phyloP scores from a whole-genome alignment of 2,113 vertebrate genomes.

The Hypomesus transpacificus region DNA sequence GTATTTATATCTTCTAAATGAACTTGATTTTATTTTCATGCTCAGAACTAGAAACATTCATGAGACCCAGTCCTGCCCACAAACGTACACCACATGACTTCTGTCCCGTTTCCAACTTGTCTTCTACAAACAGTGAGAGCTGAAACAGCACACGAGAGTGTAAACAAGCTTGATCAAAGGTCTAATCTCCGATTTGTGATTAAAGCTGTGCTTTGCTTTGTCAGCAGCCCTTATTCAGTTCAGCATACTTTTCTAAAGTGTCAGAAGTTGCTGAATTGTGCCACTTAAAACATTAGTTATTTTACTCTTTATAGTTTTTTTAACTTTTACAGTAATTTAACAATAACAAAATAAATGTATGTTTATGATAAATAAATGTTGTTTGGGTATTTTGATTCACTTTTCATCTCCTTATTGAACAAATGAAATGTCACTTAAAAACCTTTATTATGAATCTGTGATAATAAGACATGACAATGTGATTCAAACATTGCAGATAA shows the following conservation, averaged over 20 bases:
- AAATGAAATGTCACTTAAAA: too few species aligned
- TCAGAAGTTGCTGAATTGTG: slow-evolving; percentile 32
- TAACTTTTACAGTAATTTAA: slow-evolving; percentile 43
- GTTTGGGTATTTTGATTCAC: slow-evolving; percentile 17
- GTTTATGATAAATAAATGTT: slow-evolving; percentile 46
- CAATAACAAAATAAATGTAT: slow-evolving; percentile 49
- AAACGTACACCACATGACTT: background rate
- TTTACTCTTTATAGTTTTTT: background rate
- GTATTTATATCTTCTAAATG: slow-evolving; percentile 52
- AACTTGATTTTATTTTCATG: slow-evolving; percentile 40
- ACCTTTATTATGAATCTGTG: too few species aligned
- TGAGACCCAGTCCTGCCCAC: background rate
- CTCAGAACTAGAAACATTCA: slow-evolving; percentile 24
- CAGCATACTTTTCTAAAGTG: slow-evolving; percentile 16
- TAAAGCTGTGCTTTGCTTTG: slow-evolving; percentile 4
- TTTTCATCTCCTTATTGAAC: background rate
- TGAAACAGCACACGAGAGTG: slow-evolving; percentile 15
- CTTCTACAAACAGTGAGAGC: background rate
- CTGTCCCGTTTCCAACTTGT: background rate
- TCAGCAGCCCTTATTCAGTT: slow-evolving; percentile 12
- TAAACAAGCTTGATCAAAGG: slow-evolving; percentile 43
- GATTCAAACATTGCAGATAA: too few species aligned
- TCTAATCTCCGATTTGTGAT: slow-evolving; percentile 11
- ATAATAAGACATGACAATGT: too few species aligned
- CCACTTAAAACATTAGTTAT: background rate